Evolutionary conservation across 1,140 invertebrate species (phyloP).

Genomic region (Hylaeus anthracinus): DNA sequence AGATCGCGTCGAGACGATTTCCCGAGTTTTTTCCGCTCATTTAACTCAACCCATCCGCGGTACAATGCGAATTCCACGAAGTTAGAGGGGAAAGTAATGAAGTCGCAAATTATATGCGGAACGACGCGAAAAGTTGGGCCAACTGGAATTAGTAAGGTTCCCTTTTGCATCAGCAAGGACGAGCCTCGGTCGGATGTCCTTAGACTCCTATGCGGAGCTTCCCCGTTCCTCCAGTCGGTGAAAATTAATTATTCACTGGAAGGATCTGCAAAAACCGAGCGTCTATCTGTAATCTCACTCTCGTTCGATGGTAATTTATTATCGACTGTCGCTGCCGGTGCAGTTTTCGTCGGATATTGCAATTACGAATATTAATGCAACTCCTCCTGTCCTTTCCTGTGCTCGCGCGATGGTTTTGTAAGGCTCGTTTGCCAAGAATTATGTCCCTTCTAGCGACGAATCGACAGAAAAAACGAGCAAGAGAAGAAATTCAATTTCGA

Average conservation of each 20-base stretch:
- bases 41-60: neutral
- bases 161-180: slow-evolving; percentile 7
- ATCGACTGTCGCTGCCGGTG: neutral
- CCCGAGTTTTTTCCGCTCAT: neutral
- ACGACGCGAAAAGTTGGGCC: slow-evolving; percentile 23
- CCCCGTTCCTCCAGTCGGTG: neutral
- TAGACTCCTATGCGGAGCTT: neutral
- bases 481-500: neutral
- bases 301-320: slow-evolving; percentile 32
- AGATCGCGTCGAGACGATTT: neutral
- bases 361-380: slow-evolving; percentile 46
- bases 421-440: neutral
- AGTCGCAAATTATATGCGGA: slow-evolving; percentile 39
- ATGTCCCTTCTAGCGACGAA: no score
- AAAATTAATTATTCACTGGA: slow-evolving; percentile 40
- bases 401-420: neutral
- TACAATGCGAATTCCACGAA: slow-evolving; percentile 21
- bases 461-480: no score
- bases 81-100: slow-evolving; percentile 28
- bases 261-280: slow-evolving; percentile 18
- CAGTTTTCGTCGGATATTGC: slow-evolving; percentile 2
- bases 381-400: neutral
- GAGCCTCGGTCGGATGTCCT: neutral
- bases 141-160: slow-evolving; percentile 27
- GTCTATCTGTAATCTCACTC: slow-evolving; percentile 20